Evolutionary conservation across 30 jellyfish, hydroid and myxozoan species (phyloP), one percentile per base, ranked within the genome.

Genomic region (Turritopsis dohrnii): DNA sequence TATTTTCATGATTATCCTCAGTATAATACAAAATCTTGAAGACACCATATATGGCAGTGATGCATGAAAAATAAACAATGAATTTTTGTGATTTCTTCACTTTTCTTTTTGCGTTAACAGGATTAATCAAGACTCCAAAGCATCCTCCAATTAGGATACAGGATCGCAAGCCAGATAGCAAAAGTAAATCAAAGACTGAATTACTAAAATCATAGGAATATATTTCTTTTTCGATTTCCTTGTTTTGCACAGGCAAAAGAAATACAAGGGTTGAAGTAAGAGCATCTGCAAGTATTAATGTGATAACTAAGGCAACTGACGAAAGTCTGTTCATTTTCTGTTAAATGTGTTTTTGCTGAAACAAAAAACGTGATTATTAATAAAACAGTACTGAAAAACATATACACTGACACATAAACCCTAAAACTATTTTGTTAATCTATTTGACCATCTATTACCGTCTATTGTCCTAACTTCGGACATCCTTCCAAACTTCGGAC

Each of bases 21-120:
- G 95, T 88, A 82, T 60, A 90, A 79, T 85, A 90, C 85, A 90
- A 73, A 20, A 90, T 54, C 79, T 90, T 90, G 53, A 80, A 52
- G 53, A 80, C 53, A 53, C 54, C 83, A 80, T 31, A 80, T 24
- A 80, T 19, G 31, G 87, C 81, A 22, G 22, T 53, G 16, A 28
- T 28, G 65, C 87, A 80, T 16, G 66, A 28, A 53, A 23, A 80
- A 53, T 80, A 80, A 25, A 80, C 28, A 18, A 80, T 53, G 29
- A 52, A 25, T 52, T 53, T 80, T 52, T 80, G 16, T 31, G 81
- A 16, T 22, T 65, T 80, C 16, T 65, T 28, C n/a, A 80, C 21
- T 65, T 53, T 41, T 31, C 21, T 21, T n/a, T 81, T 29, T 26
- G 93, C 95, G 66, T 81, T 69, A 28, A 84, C 69, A 60, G 80